Base-by-base conservation (phyloP, 2,888 invertebrate genomes). In the Archips crataeganus region DNA sequence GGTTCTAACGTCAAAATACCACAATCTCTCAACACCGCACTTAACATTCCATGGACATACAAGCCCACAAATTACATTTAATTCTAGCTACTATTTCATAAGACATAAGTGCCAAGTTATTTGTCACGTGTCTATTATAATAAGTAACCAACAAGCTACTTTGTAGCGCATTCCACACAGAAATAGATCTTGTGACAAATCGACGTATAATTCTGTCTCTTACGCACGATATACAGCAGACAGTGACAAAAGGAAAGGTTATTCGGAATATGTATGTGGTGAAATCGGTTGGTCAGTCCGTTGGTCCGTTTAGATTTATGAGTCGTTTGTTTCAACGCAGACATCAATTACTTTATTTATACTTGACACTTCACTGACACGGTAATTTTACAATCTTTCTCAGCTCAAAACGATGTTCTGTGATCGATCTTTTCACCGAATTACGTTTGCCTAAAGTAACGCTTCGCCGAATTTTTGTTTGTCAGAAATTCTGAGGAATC, bases 101-200 rank as follows among this genome's bases (percentile, higher is more conserved):
- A 39, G 9, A 8, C 34, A 68, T 47, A 68, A 59, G 67, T 36
- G 59, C 59, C 59, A 68, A 47, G n/a, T 59, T 59, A 60, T 60
- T 68, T 51, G 59, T 68, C 59, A 39, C 4, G 32, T 47, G 59
- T 32, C 10, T 47, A 34, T 68, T 34, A 51, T 36, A 65, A 65
- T 63, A 63, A 63, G 45, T 8, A 47, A 23, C 23, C 42, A 59
- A 49, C 49, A 32, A 45, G 65, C 74, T 61, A 74, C 74, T 65
- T 60, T 51, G 69, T 74, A 51, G 54, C 70, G 65, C 60, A 70
- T 74, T 70, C 74, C 65, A 13, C 32, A 54, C 70, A 9, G 39
- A n/a, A 74, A 70, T 74, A 74, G 74, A 65, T 51, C 60, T n/a
- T 49, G 64, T 65, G 74, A 70, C 74, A 70, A 65, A 60, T 70